phyloP scores from a whole-genome alignment of 2,113 vertebrate genomes.

The Mesoclemmys tuberculata region DNA sequence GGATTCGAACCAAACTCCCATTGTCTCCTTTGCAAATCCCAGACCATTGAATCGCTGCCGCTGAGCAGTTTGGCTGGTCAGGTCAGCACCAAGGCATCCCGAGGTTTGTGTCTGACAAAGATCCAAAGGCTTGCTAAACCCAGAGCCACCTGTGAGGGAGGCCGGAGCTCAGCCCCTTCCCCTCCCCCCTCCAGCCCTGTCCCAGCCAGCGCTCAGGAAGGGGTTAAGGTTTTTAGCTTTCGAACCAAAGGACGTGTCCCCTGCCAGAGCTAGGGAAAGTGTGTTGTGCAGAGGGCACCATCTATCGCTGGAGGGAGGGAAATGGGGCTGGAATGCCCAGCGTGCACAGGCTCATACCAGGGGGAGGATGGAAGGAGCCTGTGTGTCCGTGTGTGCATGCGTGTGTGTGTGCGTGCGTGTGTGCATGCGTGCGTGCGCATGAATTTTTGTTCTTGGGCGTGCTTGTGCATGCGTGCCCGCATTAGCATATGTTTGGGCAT shows the following conservation, averaged over 20 bases:
- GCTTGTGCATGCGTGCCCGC: not conserved
- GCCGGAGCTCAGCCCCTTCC: not conserved
- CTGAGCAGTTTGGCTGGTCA: not conserved
- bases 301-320: constrained; percentile 45
- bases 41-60: not conserved
- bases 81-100: not conserved
- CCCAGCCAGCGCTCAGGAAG: not conserved
- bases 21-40: not conserved
- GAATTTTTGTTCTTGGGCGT: not conserved
- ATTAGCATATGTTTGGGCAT: not conserved
- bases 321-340: not conserved
- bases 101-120: not conserved
- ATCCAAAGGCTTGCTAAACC: not conserved
- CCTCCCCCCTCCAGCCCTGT: not conserved
- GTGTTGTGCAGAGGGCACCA: constrained; percentile 68
- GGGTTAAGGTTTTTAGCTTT: constrained; percentile 41
- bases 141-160: not conserved
- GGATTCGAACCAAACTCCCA: not conserved
- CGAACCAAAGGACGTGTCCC: not conserved
- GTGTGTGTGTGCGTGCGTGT: not conserved
- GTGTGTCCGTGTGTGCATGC: not conserved
- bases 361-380: too few relatives aligned
- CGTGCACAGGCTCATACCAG: not conserved
- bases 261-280: not conserved
- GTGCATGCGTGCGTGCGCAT: not conserved